Evolutionary conservation across 1,140 invertebrate genomes (phyloP).

Genomic region (Drosophila subpulchrella): DNA sequence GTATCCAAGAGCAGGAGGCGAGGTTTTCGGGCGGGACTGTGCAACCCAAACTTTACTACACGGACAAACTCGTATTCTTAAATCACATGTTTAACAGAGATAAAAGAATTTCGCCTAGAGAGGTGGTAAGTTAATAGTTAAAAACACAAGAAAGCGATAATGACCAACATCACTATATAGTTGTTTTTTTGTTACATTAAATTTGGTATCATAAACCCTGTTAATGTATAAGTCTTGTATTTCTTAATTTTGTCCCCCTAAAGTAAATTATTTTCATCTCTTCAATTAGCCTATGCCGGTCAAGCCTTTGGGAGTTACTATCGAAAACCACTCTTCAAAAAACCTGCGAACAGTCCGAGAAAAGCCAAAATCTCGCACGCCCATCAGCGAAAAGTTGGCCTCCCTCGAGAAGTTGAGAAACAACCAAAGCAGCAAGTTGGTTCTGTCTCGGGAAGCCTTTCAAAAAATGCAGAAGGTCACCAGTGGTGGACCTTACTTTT

Average conservation of each 20-base stretch:
- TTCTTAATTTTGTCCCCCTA: too few species aligned
- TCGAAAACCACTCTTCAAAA: not conserved
- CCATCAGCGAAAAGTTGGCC: slow-evolving; percentile 31
- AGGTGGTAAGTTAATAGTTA: slow-evolving; percentile 11
- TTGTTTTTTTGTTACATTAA: too few species aligned
- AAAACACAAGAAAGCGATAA: not conserved
- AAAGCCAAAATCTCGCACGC: not conserved
- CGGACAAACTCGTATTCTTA: slow-evolving; percentile 40
- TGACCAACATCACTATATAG: too few species aligned
- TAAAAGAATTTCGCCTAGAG: not conserved
- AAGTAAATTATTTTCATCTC: not conserved
- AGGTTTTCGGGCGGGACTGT: not conserved
- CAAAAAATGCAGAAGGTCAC: slow-evolving; percentile 15
- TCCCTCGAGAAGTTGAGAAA: slow-evolving; percentile 40
- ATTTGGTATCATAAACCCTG: too few species aligned
- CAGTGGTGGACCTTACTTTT: not conserved
- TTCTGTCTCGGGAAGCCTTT: slow-evolving; percentile 42
- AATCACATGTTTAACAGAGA: slow-evolving; percentile 49
- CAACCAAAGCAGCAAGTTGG: slow-evolving; percentile 10
- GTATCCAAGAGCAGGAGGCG: slow-evolving; percentile 23
- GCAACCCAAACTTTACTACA: slow-evolving; percentile 23
- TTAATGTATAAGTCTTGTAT: too few species aligned
- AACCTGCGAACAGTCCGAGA: not conserved
- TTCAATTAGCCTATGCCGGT: not conserved
- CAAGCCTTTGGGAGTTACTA: not conserved